Percentiles rank a stretch among this genome's conserved stretches.
Evolutionary conservation across 2,113 vertebrate genomes (phyloP).

Genomic region (Tringa solitaria): DNA sequence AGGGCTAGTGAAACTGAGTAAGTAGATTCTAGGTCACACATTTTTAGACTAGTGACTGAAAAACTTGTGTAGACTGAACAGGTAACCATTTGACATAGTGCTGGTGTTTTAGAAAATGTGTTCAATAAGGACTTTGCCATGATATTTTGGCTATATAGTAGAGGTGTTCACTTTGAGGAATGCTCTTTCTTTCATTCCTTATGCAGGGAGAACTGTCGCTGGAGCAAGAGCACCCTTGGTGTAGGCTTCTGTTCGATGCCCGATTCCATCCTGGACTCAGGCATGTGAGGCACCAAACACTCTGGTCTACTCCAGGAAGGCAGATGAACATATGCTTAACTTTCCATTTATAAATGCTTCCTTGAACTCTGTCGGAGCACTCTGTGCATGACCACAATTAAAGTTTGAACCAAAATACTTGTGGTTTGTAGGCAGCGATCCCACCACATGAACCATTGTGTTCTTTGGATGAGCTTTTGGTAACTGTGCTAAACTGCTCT

Average conservation of each 20-base stretch:
- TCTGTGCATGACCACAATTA: background rate
- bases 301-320: background rate
- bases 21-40: background rate
- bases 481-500: constrained; percentile 21
- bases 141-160: background rate
- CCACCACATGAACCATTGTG: background rate
- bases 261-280: background rate
- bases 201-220: fast-evolving
- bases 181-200: background rate
- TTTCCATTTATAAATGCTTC: background rate
- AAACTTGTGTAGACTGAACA: background rate
- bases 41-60: background rate
- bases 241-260: background rate
- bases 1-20: background rate
- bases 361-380: background rate
- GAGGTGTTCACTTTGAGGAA: background rate
- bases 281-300: background rate
- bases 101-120: background rate
- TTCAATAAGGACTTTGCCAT: background rate
- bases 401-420: constrained; percentile 11
- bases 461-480: background rate
- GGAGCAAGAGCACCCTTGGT: fast-evolving
- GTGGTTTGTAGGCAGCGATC: background rate
- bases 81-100: background rate
- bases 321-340: background rate